A percentile compares a stretch with the other conserved stretches of the same genome.
phyloP scores from a whole-genome alignment of 2,797 vertebrate genomes.

The Phylloscopus collybita region DNA sequence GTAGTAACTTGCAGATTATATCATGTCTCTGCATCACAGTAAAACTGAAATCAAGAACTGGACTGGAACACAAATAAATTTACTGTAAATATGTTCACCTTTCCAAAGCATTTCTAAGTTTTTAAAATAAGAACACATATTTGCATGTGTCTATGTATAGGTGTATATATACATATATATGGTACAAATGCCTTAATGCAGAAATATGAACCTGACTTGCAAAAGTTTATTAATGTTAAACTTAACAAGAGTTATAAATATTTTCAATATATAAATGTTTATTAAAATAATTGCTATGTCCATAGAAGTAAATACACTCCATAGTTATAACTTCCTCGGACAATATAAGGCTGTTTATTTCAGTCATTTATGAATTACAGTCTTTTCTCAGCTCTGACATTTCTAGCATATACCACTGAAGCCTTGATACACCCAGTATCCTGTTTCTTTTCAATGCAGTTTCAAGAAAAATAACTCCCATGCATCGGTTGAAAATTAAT shows the following conservation, averaged over 20 bases:
- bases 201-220: background rate
- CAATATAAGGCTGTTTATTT: background rate
- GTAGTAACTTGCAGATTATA: background rate
- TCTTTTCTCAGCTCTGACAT: background rate
- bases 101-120: background rate
- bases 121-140: background rate
- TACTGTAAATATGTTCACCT: background rate
- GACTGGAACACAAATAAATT: background rate
- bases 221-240: background rate
- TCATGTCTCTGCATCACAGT: background rate
- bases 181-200: background rate
- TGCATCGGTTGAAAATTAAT: constrained; percentile 16
- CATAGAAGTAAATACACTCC: background rate
- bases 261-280: background rate
- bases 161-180: too few species aligned
- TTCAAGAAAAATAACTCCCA: background rate
- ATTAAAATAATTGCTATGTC: background rate
- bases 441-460: background rate
- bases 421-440: background rate
- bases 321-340: background rate
- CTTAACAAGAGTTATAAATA: background rate
- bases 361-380: background rate
- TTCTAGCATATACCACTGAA: background rate
- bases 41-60: background rate
- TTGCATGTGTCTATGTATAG: accelerated